Evolutionary conservation across 2,113 vertebrate genomes (phyloP).

Genomic region (Seriola aureovittata): DNA sequence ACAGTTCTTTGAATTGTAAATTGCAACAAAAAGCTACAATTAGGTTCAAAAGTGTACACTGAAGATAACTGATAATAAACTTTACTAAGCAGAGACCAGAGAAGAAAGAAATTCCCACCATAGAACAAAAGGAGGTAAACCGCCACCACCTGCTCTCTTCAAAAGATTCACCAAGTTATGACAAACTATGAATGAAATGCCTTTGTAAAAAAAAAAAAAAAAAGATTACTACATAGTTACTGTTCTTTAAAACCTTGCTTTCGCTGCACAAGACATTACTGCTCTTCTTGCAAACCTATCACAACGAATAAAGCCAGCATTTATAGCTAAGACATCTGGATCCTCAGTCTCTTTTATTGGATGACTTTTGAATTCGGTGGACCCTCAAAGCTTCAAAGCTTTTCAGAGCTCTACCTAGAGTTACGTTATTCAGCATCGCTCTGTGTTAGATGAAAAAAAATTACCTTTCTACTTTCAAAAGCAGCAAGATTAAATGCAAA

Average conservation of each 20-base stretch:
- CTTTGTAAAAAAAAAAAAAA: neutral
- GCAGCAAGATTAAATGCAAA: conserved; percentile 5
- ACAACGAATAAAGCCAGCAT: neutral
- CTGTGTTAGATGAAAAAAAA: conserved; percentile 1
- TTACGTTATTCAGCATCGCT: conserved; percentile 16
- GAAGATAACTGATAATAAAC: neutral
- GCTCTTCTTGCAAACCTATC: conserved; percentile 14
- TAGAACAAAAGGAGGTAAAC: neutral
- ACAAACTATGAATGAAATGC: conserved; percentile 15
- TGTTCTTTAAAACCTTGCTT: neutral
- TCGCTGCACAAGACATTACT: neutral
- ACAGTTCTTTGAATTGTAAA: no score
- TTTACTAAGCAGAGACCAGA: neutral
- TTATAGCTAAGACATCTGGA: conserved; percentile 22
- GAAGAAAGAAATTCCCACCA: neutral
- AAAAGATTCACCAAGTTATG: neutral
- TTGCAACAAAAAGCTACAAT: no score
- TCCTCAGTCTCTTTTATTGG: conserved; percentile 16
- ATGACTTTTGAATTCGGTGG: conserved; percentile 5
- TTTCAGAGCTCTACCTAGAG: conserved; percentile 2
- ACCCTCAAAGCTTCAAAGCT: conserved; percentile 5
- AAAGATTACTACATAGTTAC: neutral
- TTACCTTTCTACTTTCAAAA: neutral
- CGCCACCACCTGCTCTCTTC: neutral
- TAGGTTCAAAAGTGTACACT: neutral